phyloP scores from a whole-genome alignment of 2,797 vertebrate species.

The Arctocebus calabarensis region DNA sequence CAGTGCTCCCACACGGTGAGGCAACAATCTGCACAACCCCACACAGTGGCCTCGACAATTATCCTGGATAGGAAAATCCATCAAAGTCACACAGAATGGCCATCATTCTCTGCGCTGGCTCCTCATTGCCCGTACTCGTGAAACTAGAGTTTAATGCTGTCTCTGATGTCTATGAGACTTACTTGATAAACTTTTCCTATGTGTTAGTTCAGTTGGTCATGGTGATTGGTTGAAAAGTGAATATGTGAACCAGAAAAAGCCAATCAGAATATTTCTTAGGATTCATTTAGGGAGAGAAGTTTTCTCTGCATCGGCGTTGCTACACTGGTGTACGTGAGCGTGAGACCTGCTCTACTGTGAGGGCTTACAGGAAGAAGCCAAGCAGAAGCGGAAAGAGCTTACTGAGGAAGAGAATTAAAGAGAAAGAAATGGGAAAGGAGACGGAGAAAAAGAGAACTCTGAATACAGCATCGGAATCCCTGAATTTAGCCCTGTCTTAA shows the following conservation, averaged over 20 bases:
- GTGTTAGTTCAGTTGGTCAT: background rate
- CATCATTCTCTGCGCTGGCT: background rate
- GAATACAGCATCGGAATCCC: background rate
- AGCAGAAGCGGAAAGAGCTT: background rate
- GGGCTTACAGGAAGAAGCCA: background rate
- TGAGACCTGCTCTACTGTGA: background rate
- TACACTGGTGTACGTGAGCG: background rate
- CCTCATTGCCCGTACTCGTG: background rate
- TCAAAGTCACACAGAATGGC: background rate
- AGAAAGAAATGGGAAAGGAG: background rate
- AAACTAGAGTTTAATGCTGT: conserved; percentile 22
- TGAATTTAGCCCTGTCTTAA: conserved; percentile 8
- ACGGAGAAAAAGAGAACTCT: background rate
- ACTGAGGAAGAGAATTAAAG: background rate
- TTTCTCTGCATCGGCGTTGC: background rate
- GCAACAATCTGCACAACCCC: background rate
- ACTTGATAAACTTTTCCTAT: background rate
- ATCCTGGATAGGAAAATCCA: background rate
- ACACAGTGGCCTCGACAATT: background rate
- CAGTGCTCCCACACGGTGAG: background rate
- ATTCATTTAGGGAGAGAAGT: background rate
- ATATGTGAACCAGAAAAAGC: background rate
- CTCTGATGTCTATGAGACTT: background rate
- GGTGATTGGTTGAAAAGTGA: conserved; percentile 12
- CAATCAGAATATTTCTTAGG: conserved; percentile 20